Evolutionary conservation across 1,140 invertebrate species (phyloP), one percentile per base, ranked within the genome.

Genomic region (Tribolium madens): DNA sequence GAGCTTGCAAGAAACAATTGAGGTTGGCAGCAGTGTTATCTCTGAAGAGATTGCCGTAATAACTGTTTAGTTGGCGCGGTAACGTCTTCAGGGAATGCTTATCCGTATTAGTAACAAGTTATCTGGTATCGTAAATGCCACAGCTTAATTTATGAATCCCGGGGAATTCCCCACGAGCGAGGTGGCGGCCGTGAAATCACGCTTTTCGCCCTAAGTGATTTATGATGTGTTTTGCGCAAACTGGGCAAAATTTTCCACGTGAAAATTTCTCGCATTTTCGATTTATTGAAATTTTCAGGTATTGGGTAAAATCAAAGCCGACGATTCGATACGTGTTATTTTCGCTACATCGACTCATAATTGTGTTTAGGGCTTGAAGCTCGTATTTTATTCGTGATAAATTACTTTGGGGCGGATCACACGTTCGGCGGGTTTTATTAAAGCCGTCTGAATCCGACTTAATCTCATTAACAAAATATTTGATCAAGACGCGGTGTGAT

Each of bases 311-410:
- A 64, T 64, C 57, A 64, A 31, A 64, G 57, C 57, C 26, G 12
- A 1, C 5, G 53, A 60, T 15, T 60, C 53, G 18, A n/a, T 33
- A 33, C 57, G 57, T 64, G 57, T 64, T 64, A 64, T 12, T 64
- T 64, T 64, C 57, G 57, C 57, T 64, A 64, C 57, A 64, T 64
- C 57, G 57, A 64, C 57, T 33, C 57, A 64, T 64, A 64, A 64
- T 64, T 64, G 57, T 33, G 36, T 64, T 64, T 64, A 9, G 26
- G 57, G 57, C 26, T 7, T 57, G 14, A 64, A 64, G 10, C 26
- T 33, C 57, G 57, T 64, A 64, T 64, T 64, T 64, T 64, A 64
- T 64, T 64, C 57, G 57, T 64, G 57, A 64, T 64, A 64, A 64
- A 64, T 64, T 64, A 64, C 57, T 64, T 33, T 33, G 14, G 26